phyloP scores from a whole-genome alignment of 1,140 invertebrate species.

The Diorhabda elongata region DNA sequence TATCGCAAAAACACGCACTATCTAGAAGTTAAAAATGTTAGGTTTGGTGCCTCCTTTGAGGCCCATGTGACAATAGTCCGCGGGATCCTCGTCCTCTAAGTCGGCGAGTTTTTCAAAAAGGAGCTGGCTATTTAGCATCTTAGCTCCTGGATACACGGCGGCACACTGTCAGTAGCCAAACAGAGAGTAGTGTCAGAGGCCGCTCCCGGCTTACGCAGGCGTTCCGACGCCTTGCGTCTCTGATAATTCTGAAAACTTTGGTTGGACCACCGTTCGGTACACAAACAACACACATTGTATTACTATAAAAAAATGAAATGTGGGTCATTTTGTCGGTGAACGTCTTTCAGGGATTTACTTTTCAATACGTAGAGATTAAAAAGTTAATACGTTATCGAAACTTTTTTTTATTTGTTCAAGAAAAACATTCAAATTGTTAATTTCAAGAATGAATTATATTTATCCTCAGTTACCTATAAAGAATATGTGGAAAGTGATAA shows the following conservation, averaged over 20 bases:
- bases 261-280: background rate
- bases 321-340: background rate
- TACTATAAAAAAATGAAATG: background rate
- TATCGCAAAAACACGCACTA: constrained; percentile 14
- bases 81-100: constrained; percentile 11
- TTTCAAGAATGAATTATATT: no score
- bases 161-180: constrained; percentile 7
- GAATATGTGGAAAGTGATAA: no score
- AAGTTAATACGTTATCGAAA: no score
- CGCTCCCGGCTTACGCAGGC: constrained; percentile 12
- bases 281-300: background rate
- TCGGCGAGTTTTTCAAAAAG: constrained; percentile 11
- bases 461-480: no score
- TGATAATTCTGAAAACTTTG: background rate
- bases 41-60: constrained; percentile 14
- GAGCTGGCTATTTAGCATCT: constrained; percentile 11
- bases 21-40: constrained; percentile 5
- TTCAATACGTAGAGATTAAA: no score
- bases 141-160: constrained; percentile 8
- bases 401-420: no score
- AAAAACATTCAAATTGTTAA: no score
- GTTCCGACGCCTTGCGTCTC: constrained; percentile 3
- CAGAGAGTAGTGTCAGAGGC: background rate
- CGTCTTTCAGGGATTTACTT: background rate
- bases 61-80: constrained; percentile 10